Percentiles rank a stretch among this genome's conserved stretches.
Evolutionary conservation across 1,140 invertebrate genomes (phyloP).

Genomic region (Scaptomyza montana): DNA sequence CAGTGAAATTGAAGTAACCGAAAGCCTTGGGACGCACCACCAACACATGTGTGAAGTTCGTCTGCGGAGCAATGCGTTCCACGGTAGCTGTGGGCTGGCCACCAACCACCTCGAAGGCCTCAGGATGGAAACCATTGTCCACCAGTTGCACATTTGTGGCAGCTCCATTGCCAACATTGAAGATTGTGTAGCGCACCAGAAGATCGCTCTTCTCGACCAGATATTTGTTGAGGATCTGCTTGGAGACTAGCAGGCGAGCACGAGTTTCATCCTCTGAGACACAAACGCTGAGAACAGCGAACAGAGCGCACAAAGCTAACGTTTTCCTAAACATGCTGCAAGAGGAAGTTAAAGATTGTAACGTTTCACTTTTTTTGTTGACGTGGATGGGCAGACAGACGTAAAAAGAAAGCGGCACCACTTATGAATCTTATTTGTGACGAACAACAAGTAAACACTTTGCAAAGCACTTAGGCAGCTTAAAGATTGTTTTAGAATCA

Average conservation of each 20-base stretch:
- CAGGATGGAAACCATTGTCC: constrained; percentile 95
- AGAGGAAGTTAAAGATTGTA: constrained; percentile 18
- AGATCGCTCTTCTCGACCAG: constrained; percentile 99
- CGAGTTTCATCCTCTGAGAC: constrained; percentile 86
- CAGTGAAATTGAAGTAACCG: constrained; percentile 98
- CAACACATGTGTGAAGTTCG: constrained; percentile 97
- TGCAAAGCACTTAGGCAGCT: background rate
- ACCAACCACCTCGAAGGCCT: constrained; percentile 93
- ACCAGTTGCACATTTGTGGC: constrained; percentile 94
- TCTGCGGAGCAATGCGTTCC: constrained; percentile 94
- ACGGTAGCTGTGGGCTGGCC: constrained; percentile 93
- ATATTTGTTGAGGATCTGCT: constrained; percentile 98
- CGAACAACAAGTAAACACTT: background rate
- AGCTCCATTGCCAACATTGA: constrained; percentile 93
- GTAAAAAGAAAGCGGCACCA: constrained; percentile 10
- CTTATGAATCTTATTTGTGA: background rate
- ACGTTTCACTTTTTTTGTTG: constrained; percentile 74
- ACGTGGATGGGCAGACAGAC: constrained; percentile 69
- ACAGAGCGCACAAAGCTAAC: constrained; percentile 61
- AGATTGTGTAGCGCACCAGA: constrained; percentile 95
- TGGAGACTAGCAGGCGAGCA: constrained; percentile 91
- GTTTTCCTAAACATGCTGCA: constrained; percentile 73
- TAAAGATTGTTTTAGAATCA: constrained; percentile 26
- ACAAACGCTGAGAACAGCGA: constrained; percentile 67
- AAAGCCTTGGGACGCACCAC: constrained; percentile 94